Evolutionary conservation across 1,140 invertebrate genomes (phyloP), one percentile per base, ranked within the genome.

Genomic region (Dolichoris vasculosae): DNA sequence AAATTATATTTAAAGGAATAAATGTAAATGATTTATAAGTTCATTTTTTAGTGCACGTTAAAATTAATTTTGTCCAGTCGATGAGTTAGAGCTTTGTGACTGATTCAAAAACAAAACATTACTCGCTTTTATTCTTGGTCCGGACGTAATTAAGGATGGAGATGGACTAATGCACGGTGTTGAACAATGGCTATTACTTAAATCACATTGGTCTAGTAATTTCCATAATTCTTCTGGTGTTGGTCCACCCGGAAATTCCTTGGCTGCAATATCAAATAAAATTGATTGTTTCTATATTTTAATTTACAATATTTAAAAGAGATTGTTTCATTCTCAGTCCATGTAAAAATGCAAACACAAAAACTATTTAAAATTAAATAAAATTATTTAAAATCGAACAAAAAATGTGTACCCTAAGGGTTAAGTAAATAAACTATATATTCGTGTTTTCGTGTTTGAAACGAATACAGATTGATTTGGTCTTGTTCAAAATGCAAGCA

Each of bases 131-230:
- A 97, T 94, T 85, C 95, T 94, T 0, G 95, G 94, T 64, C 95
- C 94, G 81, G 95, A 93, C 30, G 94, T 90, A 75, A 92, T 93
- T 80, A 94, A 90, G 40, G 95, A 96, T 26, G 96, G 95, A 89
- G 96, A 97, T 32, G 97, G 97, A 88, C 97, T 97, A 88, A 97
- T 95, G 91, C 96, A 97, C 43, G 97, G 97, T 15, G 97, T 98
- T 43, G 96, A 97, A 90, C 96, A 96, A 88, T 96, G 95, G 88
- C 96, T 97, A 90, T 96, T 97, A 87, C 96, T 97, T 85, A 99
- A 94, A 92, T 99, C 98, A 94, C 97, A 99, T 88, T 98, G 97
- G 89, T 99, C 98, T 83, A 99, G 94, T 78, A 99, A 94, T 63
- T 96, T 95, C 86, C 99, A 95, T 85, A 99, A 94, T 94, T 99